Evolutionary conservation across 1,140 invertebrate genomes (phyloP), one percentile per base, ranked within the genome.

Genomic region (Eupeodes corollae): DNA sequence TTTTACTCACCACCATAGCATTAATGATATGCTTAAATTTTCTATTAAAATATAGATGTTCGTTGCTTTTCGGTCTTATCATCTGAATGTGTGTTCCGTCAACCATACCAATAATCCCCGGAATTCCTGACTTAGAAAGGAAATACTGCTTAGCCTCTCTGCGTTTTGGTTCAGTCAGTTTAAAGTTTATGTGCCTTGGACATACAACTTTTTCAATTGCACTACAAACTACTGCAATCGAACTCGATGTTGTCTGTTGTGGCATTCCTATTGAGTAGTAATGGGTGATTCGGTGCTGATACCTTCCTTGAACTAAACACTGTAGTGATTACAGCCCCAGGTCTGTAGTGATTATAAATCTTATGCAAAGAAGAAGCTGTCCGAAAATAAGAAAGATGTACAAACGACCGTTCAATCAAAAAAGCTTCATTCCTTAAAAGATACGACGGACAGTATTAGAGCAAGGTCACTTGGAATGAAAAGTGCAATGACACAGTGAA

Each of bases 41-140:
- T 45, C 44, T 45, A 31, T 45, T 45, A 16, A 45, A 45, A 31
- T 45, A 35, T 45, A 45, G 18, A 31, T 45, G 44, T 19, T 45
- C 44, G 18, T 45, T 37, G 11, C 31, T 37, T 13, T 18, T 18
- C 31, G 33, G 44, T 45, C 44, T 3, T 26, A 45, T 45, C 44
- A 45, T 45, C 37, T 45, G 32, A 32, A 45, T 45, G 30, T 45
- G 44, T 12, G 44, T 35, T 12, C 32, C 31, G 21, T 45, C 33
- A 14, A 45, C 44, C n/a, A 34, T 34, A 18, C 33, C 33, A 35
- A 45, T 45, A 21, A 45, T 34, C 34, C 44, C 44, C 30, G 44
- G 44, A 35, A 45, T 45, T 2, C 33, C 44, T 35, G 21, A 45
- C n/a, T 14, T 35, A 37, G 21, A 34, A 1, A 45, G 37, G 37